Evolutionary conservation across 35 echinoderm and acorn worm species (phyloP), one percentile per base, ranked within the genome.

Genomic region (Stichopus chloronotus): DNA sequence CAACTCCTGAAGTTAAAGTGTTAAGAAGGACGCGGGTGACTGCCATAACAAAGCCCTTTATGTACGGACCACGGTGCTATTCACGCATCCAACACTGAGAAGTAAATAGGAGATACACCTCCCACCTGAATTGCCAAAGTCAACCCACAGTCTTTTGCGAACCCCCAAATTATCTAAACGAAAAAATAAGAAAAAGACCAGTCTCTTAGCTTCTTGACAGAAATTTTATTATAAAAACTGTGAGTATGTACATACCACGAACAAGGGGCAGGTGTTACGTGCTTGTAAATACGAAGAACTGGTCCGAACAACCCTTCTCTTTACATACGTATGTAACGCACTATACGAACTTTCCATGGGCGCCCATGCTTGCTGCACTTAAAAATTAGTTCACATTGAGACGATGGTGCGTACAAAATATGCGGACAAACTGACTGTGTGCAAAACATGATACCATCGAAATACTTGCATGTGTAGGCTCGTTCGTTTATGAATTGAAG

Each of bases 141-240:
- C 63, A 68, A 68, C 8, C 63, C 17, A 68, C 17, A 17, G n/a
- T n/a, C n/a, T n/a, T 43, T 13, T 11, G 65, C 11, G 4, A 71
- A 71, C 11, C 1, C 65, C 65, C 65, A 71, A 71, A 13, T 71
- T 71, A 71, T 71, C n/a, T 71, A 71, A 71, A 71, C n/a, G 65
- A 71, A n/a, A 71, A 71, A 71, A 71, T 11, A 71, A 71, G 65
- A 71, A 71, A 71, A 13, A 71, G 65, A 71, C 65, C 65, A 71
- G n/a, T 71, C 65, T 71, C 11, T 13, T 11, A 13, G 11, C n/a
- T 71, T 71, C 1, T 71, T 2, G 4, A 71, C 11, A 71, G 11
- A 71, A 71, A 71, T 71, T 71, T 71, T n/a, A 71, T 71, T 71
- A 4, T 71, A 71, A 11, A 71, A 71, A 71, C 65, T 71, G 65